These are phyloP conservation scores for Craniophora ligustri DNA, from an alignment of 2,888 invertebrate species.

Conservation along the genomic window DNA sequence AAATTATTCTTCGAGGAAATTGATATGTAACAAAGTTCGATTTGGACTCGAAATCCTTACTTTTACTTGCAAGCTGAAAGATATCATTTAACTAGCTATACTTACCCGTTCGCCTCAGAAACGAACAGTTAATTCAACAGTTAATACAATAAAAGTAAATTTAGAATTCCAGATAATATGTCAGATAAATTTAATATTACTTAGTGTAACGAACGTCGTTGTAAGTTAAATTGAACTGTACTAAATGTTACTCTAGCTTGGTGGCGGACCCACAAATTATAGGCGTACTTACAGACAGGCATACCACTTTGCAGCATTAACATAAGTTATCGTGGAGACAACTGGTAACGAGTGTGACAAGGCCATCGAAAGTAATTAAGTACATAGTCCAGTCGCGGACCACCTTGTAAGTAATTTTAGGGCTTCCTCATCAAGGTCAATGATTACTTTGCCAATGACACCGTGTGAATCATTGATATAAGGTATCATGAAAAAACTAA, in stretches of 20 bases:
- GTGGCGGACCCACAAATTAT: conserved; percentile 30
- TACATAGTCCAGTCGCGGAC: conserved; percentile 55
- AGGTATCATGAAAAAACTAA: conserved; percentile 28
- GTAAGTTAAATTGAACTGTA: conserved; percentile 28
- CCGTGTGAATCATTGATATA: conserved; percentile 19
- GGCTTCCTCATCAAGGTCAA: conserved; percentile 67
- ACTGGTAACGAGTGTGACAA: conserved; percentile 62
- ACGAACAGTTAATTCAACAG: conserved; percentile 14
- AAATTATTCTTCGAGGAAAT: conserved; percentile 41
- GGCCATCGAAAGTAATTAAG: conserved; percentile 77
- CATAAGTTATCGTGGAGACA: conserved; percentile 63
- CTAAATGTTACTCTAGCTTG: conserved; percentile 27
- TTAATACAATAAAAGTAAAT: conserved; percentile 13
- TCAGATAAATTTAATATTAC: conserved; percentile 37
- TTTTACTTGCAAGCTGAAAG: conserved; percentile 11
- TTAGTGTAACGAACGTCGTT: conserved; percentile 33
- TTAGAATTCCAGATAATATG: conserved; percentile 15
- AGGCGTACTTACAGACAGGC: conserved; percentile 32
- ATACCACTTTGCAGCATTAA: conserved; percentile 46
- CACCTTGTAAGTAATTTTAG: conserved; percentile 74
- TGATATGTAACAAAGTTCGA: conserved; percentile 34
- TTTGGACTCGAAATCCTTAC: conserved; percentile 21
- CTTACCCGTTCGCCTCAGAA: conserved; percentile 4
- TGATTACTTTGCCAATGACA: conserved; percentile 9
- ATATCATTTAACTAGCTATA: conserved; percentile 15